Conservation (phyloP, 1,140 invertebrate species). For the Phymastichus coffea region DNA sequence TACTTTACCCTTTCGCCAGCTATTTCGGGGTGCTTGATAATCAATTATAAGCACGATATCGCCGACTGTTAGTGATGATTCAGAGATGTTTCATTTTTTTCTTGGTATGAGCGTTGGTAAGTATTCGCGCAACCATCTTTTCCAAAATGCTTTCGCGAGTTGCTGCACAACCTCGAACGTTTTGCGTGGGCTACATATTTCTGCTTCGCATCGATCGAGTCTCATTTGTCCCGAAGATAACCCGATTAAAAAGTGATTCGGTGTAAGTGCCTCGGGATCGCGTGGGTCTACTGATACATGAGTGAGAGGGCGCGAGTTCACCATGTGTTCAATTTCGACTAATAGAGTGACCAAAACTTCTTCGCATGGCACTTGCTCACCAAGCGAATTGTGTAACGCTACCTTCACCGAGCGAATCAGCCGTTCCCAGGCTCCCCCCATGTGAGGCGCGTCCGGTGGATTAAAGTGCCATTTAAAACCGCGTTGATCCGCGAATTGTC, state of each 20-base stretch:
- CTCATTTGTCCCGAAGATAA: neutral
- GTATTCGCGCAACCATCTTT: constrained; percentile 33
- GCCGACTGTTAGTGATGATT: neutral
- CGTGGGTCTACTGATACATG: constrained; percentile 33
- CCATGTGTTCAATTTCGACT: constrained; percentile 32
- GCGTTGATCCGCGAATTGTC: neutral
- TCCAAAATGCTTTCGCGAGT: constrained; percentile 34
- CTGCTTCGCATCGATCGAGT: neutral
- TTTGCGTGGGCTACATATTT: neutral
- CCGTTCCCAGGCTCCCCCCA: constrained; percentile 2
- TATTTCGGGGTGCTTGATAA: neutral
- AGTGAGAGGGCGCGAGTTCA: constrained; percentile 41
- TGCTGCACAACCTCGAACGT: constrained; percentile 19
- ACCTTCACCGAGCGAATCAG: neutral
- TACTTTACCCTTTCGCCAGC: neutral
- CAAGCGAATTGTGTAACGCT: neutral
- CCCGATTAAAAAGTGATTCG: constrained; percentile 36
- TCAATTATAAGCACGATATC: no score
- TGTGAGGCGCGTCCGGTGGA: neutral
- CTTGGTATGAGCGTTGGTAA: constrained; percentile 26
- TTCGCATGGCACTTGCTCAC: constrained; percentile 21
- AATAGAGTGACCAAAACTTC: constrained; percentile 34
- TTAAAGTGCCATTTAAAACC: neutral
- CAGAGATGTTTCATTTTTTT: neutral
- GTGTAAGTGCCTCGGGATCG: constrained; percentile 36